Evolutionary conservation across 2,888 invertebrate genomes (phyloP).

Genomic region (Hyposoter dolosus): DNA sequence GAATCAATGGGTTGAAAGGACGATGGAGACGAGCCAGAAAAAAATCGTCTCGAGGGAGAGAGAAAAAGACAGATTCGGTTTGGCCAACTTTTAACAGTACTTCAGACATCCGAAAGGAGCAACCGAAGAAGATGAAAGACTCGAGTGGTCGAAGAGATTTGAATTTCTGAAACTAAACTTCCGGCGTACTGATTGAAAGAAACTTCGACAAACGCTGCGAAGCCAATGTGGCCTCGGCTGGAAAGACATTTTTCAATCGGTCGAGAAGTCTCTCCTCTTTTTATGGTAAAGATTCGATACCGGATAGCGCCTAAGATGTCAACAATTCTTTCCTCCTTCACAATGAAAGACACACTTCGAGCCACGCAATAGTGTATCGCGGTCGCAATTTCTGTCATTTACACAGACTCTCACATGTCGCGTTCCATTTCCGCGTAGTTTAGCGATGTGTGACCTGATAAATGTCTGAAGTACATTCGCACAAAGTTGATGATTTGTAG

Average conservation of each 20-base stretch:
- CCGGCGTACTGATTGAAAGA: slow-evolving; percentile 23
- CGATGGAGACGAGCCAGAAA: slow-evolving; percentile 71
- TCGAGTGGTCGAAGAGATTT: slow-evolving; percentile 34
- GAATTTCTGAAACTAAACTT: slow-evolving; percentile 28
- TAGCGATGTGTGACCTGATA: slow-evolving; percentile 12
- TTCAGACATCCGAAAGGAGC: slow-evolving; percentile 33
- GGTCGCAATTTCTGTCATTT: slow-evolving; percentile 13
- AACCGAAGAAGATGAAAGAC: slow-evolving; percentile 22
- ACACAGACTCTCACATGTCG: background rate
- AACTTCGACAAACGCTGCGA: background rate
- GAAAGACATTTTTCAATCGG: slow-evolving; percentile 49
- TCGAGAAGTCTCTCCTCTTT: slow-evolving; percentile 29
- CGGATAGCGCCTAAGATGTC: background rate
- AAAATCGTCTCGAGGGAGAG: slow-evolving; percentile 16
- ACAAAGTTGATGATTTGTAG: background rate
- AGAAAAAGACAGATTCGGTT: slow-evolving; percentile 38
- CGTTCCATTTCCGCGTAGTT: slow-evolving; percentile 5
- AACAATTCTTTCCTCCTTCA: background rate
- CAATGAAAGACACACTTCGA: slow-evolving; percentile 10
- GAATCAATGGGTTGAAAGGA: slow-evolving; percentile 62
- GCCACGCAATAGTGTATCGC: background rate
- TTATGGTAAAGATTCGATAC: slow-evolving; percentile 37
- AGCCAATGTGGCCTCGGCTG: background rate
- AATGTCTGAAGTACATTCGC: background rate
- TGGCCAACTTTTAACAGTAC: slow-evolving; percentile 56